Conservation (phyloP, 2,888 invertebrate species). For the Dichetophora obliterata region DNA sequence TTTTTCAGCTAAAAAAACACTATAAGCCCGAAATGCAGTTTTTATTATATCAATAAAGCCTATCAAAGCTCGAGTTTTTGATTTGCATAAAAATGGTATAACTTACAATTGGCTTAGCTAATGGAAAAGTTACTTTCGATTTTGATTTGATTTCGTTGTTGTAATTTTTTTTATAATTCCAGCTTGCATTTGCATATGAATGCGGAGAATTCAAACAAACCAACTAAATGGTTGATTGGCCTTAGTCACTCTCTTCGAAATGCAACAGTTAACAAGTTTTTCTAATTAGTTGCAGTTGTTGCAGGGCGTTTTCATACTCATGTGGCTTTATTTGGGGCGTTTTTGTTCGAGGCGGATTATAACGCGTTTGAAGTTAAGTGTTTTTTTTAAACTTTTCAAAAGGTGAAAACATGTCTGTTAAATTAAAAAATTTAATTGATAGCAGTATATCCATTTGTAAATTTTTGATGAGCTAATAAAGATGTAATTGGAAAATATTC, state of each 20-base stretch:
- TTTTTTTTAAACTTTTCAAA: too few species aligned
- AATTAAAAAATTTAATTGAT: too few species aligned
- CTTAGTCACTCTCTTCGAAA: neutral
- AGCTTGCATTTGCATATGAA: slow-evolving; percentile 19
- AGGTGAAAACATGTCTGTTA: too few species aligned
- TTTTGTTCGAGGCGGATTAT: neutral
- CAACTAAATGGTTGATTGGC: neutral
- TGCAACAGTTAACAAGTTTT: neutral
- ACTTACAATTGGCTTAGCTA: neutral
- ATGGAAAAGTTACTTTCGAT: slow-evolving; percentile 15
- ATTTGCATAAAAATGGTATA: neutral
- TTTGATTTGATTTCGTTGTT: neutral
- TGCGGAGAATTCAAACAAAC: too few species aligned
- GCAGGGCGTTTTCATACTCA: neutral
- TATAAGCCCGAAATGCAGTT: too few species aligned
- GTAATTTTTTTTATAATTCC: neutral
- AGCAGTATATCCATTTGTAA: neutral
- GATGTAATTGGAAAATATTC: neutral
- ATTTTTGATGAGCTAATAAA: neutral
- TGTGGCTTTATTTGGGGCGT: neutral
- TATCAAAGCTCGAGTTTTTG: neutral
- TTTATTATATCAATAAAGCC: neutral
- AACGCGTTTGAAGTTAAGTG: neutral
- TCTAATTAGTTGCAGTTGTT: slow-evolving; percentile 4
- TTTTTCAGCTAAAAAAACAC: too few species aligned